phyloP scores from a whole-genome alignment of 2,888 invertebrate genomes.

The Crepidodera aurea region DNA sequence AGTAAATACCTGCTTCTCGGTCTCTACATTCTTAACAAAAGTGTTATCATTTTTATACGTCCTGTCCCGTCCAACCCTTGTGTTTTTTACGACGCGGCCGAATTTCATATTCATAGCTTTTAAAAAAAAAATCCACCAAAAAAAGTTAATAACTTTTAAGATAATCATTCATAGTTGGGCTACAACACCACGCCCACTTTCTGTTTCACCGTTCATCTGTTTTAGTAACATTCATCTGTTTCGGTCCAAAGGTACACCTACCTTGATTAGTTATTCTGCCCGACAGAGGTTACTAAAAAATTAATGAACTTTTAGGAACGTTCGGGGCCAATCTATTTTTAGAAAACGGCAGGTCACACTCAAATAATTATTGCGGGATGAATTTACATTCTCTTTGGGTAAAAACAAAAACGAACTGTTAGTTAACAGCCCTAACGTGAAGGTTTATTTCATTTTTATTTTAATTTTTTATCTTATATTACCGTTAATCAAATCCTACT shows the following conservation, averaged over 20 bases:
- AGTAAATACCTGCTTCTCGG: background rate
- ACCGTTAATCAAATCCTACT: too few relatives aligned
- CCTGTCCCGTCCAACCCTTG: slow-evolving; percentile 32
- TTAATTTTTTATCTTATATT: too few relatives aligned
- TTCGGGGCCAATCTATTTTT: slow-evolving; percentile 25
- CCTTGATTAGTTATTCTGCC: slow-evolving; percentile 39
- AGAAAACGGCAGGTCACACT: slow-evolving; percentile 26
- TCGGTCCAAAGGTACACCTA: slow-evolving; percentile 36
- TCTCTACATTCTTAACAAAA: slow-evolving; percentile 3
- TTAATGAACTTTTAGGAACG: slow-evolving; percentile 32
- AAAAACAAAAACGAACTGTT: background rate
- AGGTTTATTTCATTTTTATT: too few relatives aligned
- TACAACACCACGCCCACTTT: slow-evolving; percentile 43
- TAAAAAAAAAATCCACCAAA: slow-evolving; percentile 37
- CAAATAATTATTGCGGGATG: slow-evolving; percentile 14
- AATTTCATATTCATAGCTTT: slow-evolving; percentile 42
- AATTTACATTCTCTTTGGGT: slow-evolving; percentile 11
- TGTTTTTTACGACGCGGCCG: slow-evolving; percentile 35
- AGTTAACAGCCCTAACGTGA: too few relatives aligned
- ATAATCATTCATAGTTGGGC: slow-evolving; percentile 44
- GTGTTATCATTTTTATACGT: slow-evolving; percentile 23
- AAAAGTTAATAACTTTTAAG: slow-evolving; percentile 48
- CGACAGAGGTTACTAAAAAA: slow-evolving; percentile 33
- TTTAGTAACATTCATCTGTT: slow-evolving; percentile 37
- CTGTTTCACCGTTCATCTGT: slow-evolving; percentile 38